A percentile compares a stretch with the other conserved stretches of the same genome.
These are phyloP conservation scores for Trematocara variabile DNA, from an alignment of 2,113 vertebrate species.

Conservation along the genomic window DNA sequence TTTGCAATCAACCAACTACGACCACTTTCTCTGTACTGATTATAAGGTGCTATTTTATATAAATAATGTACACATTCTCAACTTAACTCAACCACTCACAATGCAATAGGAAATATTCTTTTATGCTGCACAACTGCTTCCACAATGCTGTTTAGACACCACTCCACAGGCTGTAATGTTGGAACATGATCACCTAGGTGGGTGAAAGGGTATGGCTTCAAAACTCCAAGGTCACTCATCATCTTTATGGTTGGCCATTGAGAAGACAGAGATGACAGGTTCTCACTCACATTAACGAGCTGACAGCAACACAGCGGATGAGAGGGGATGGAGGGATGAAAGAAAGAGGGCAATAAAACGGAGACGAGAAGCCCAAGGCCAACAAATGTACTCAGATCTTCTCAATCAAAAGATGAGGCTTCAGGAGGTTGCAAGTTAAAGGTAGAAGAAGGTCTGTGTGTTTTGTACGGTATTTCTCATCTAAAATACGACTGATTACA, in stretches of 20 bases:
- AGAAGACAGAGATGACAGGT: constrained; percentile 66
- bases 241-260: constrained; percentile 56
- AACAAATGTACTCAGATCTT: constrained; percentile 11
- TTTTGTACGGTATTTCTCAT: neutral
- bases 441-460: neutral
- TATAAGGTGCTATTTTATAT: neutral
- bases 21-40: neutral
- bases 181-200: constrained; percentile 34
- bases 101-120: neutral
- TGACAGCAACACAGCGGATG: constrained; percentile 34
- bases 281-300: constrained; percentile 66
- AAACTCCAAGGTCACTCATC: constrained; percentile 58
- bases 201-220: constrained; percentile 49
- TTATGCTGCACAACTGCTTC: neutral
- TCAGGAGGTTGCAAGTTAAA: neutral
- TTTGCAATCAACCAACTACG: neutral
- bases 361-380: constrained; percentile 52
- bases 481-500: neutral
- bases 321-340: constrained; percentile 10
- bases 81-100: neutral
- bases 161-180: neutral
- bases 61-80: neutral
- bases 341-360: constrained; percentile 41
- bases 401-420: neutral
- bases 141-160: neutral